Evolutionary conservation across 2,797 vertebrate species (phyloP).

Genomic region (Pachyuromys duprasi): DNA sequence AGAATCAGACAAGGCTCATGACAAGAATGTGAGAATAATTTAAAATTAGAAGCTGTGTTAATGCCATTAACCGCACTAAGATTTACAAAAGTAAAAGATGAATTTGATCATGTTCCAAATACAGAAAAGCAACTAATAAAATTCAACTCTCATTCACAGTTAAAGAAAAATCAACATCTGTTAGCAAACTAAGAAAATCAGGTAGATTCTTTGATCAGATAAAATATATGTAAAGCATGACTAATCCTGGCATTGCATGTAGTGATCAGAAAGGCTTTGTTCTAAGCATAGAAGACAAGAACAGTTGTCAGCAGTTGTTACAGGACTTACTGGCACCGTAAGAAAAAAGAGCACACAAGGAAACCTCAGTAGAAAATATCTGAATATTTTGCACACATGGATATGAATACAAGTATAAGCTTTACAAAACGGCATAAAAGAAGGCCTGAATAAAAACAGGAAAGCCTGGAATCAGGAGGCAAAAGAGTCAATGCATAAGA

Average conservation of each 20-base stretch:
- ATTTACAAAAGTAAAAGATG: neutral
- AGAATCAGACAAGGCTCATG: neutral
- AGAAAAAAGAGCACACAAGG: neutral
- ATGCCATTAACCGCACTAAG: neutral
- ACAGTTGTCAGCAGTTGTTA: neutral
- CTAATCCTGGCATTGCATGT: neutral
- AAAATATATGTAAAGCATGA: neutral
- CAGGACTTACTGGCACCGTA: neutral
- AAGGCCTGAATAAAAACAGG: neutral
- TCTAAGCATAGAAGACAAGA: neutral
- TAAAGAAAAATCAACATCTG: neutral
- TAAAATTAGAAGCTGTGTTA: conserved; percentile 40
- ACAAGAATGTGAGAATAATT: conserved; percentile 19
- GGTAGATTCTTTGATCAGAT: neutral
- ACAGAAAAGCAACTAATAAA: neutral
- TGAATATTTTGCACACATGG: neutral
- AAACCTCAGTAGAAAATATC: neutral
- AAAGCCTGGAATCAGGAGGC: neutral
- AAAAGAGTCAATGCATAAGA: neutral
- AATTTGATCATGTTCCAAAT: neutral
- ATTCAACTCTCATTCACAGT: neutral
- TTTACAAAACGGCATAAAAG: neutral
- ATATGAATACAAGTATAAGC: neutral
- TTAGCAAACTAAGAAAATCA: conserved; percentile 13
- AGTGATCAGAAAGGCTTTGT: neutral